Conservation (phyloP, 2,888 invertebrate genomes). For the Eilema sororculum region DNA sequence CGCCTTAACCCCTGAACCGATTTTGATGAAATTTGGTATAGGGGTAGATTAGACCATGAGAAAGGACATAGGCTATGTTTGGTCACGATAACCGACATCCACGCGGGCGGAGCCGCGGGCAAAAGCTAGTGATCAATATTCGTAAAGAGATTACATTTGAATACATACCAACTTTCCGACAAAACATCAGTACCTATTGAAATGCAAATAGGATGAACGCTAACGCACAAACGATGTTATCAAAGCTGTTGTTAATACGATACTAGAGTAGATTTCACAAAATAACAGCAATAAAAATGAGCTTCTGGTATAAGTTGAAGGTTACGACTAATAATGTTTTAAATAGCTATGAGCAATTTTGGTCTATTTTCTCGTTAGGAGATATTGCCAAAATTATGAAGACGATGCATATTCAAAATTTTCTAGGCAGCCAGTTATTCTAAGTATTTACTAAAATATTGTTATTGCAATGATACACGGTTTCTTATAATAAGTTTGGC, state of each 20-base stretch:
- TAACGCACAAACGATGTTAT: not conserved
- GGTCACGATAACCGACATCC: too few relatives aligned
- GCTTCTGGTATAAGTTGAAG: not conserved
- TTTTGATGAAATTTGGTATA: too few relatives aligned
- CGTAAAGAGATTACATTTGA: constrained; percentile 2
- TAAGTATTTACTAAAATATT: not conserved
- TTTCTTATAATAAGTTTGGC: not conserved
- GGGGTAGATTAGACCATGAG: too few relatives aligned
- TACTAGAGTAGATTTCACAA: not conserved
- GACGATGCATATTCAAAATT: not conserved
- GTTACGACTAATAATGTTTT: not conserved
- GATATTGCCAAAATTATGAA: not conserved
- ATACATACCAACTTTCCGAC: not conserved
- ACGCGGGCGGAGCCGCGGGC: too few relatives aligned
- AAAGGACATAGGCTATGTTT: too few relatives aligned
- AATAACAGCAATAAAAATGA: not conserved
- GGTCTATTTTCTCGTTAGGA: not conserved
- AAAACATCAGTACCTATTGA: not conserved
- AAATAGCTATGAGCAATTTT: not conserved
- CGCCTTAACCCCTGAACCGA: too few relatives aligned
- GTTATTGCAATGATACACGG: not conserved
- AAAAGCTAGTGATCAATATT: not conserved
- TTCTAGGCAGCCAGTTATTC: not conserved
- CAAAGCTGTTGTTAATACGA: not conserved
- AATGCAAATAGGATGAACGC: not conserved